Evolutionary conservation across 2,797 vertebrate species (phyloP), one percentile per base, ranked within the genome.

Genomic region (Syndactyla subalaris): DNA sequence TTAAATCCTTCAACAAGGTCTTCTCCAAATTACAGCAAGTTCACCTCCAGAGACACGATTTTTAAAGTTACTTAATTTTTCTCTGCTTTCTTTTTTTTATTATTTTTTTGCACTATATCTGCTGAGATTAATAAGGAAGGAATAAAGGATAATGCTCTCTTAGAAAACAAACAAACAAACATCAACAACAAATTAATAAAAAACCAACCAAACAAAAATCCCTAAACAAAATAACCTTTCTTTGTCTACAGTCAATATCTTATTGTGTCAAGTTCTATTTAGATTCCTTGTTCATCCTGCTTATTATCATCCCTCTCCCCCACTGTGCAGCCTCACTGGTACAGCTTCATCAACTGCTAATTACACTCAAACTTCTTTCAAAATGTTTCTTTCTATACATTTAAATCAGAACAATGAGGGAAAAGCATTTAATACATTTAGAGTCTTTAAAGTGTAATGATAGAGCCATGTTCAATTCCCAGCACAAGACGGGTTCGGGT

Each of bases 161-260:
- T 76, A 17, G n/a, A 43, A 71, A 43, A 57, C 72, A 32, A 20
- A 43, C 14, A 46, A 65, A 5, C 10, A 48, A 70, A 12, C 2
- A 21, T 5, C 20, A 36, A 10, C 3, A 41, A 29, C 3, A n/a
- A 7, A 2, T 20, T 17, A 32, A 58, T 16, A 3, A 16, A 22
- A 10, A 48, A 62, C 3, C 9, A 48, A 49, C 0, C 9, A 20
- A 49, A 32, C 38, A 17, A 20, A 34, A 46, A 46, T 21, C 7
- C 6, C 14, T 6, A 46, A 48, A 14, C 29, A 61, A 57, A 26
- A 10, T 0, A 61, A 27, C 0, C 0, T 1, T 5, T 38, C 14
- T 83, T 67, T 75, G 55, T 19, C 13, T 12, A 7, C 10, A 29
- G 3, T 54, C 36, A 34, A 2, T 66, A n/a, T 30, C 6, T 67